Evolutionary conservation across 2,888 invertebrate species (phyloP), one percentile per base, ranked within the genome.

Genomic region (Amiota mariae): DNA sequence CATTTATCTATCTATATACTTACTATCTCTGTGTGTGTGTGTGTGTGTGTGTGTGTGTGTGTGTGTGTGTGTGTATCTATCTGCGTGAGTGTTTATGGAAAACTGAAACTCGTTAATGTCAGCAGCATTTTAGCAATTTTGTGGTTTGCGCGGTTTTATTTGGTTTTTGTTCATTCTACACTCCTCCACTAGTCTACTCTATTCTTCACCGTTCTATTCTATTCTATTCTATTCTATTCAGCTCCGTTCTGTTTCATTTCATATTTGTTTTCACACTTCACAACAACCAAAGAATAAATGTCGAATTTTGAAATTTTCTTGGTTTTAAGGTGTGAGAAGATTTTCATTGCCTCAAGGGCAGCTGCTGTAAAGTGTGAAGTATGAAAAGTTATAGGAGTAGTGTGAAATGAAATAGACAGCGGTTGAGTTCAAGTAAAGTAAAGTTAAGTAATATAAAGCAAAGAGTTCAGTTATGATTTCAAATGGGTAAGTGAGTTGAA

Each of bases 101-200:
- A 59, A 59, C 20, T 59, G 59, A 59, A 59, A 59, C 59, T 59
- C 59, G 59, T 59, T 54, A 54, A 54, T 54, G 54, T 54, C 54
- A 54, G 15, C 54, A 54, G 15, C 15, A 15, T 54, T 54, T 13
- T 54, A 15, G 54, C 59, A 18, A 48, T 48, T 47, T 66, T 15
- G 18, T 47, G 47, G 66, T 48, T 47, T 66, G 20, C 49, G 48
- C 20, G 20, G 47, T 15, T 63, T 12, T 63, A 46, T 13, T 12
- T 66, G 48, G 48, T 66, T 15, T 66, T 47, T 47, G n/a, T n/a
- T n/a, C n/a, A 6, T 48, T 36, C n/a, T 36, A 18, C 57, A 6
- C 15, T 57, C 0, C 54, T 10, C 13, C 54, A 1, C 54, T 54
- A n/a, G 13, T 54, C 6, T 54, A 2, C 54, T 54, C 12, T 54